Conservation (phyloP, 2,888 invertebrate genomes). For the Folsomia manolachei region DNA sequence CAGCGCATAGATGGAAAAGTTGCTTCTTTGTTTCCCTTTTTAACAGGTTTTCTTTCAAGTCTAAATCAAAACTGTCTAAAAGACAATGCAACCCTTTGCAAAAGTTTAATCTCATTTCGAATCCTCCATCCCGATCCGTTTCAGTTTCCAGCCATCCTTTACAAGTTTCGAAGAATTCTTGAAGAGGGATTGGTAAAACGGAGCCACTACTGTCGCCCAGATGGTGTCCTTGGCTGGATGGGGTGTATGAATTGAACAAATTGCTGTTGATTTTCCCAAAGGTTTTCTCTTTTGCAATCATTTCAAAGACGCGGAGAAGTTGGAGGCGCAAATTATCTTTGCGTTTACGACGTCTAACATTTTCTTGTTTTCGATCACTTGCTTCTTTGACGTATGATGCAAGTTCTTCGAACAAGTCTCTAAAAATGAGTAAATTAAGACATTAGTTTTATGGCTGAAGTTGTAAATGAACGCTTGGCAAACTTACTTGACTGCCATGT, state of each 20-base stretch:
- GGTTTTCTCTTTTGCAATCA: conserved; percentile 87
- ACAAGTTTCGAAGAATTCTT: conserved; percentile 47
- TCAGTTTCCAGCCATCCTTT: conserved; percentile 49
- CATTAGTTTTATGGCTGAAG: background rate
- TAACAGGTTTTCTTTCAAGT: conserved; percentile 64
- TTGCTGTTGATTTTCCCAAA: conserved; percentile 61
- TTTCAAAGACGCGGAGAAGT: conserved; percentile 83
- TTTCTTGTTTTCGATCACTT: conserved; percentile 95
- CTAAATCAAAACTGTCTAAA: conserved; percentile 46
- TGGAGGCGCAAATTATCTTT: conserved; percentile 89
- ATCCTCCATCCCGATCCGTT: conserved; percentile 48
- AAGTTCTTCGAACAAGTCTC: conserved; percentile 94
- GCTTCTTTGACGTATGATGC: conserved; percentile 89
- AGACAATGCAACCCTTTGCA: conserved; percentile 42
- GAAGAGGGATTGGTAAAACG: conserved; percentile 37
- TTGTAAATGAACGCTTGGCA: background rate
- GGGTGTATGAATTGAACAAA: conserved; percentile 32
- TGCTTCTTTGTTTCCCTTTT: conserved; percentile 81
- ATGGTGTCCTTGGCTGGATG: conserved; percentile 40
- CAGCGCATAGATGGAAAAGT: conserved; percentile 85
- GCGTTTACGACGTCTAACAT: conserved; percentile 82
- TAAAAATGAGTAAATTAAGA: conserved; percentile 54
- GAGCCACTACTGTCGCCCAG: conserved; percentile 31
- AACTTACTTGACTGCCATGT: conserved; percentile 84
- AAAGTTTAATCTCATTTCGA: conserved; percentile 47